Evolutionary conservation across 1,140 invertebrate species (phyloP).

Genomic region (Sitobion miscanthi): DNA sequence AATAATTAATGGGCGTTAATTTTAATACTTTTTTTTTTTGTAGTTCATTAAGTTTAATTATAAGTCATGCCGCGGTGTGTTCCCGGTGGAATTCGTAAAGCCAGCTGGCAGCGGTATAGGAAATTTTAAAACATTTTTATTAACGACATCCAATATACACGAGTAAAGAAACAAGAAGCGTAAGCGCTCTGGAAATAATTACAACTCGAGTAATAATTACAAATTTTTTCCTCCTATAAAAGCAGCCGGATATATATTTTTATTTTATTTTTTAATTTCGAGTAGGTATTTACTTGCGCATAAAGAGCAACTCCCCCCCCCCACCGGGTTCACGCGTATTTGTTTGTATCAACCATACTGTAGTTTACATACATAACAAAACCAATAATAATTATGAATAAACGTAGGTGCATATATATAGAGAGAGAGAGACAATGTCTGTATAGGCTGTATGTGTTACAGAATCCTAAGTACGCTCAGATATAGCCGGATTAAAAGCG

Average conservation of each 20-base stretch:
- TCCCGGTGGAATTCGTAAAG: background rate
- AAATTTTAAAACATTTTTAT: background rate
- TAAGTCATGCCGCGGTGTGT: background rate
- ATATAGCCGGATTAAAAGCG: conserved; percentile 26
- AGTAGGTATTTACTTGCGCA: background rate
- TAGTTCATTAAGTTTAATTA: background rate
- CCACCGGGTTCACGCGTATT: background rate
- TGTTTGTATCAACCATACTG: background rate
- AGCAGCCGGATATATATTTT: background rate
- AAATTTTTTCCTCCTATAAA: background rate
- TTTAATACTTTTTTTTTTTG: background rate
- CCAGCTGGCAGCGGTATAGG: background rate
- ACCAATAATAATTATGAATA: conserved; percentile 14
- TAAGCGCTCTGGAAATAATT: background rate
- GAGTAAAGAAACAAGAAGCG: background rate
- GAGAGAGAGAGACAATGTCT: background rate
- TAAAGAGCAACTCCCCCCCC: background rate
- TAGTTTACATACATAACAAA: background rate
- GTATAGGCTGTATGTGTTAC: background rate
- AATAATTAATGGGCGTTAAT: background rate
- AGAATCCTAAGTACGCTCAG: conserved; percentile 1
- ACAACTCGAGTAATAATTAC: background rate
- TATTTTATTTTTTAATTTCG: background rate
- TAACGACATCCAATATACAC: background rate
- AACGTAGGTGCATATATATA: background rate